Evolutionary conservation across 2,797 vertebrate species (phyloP).

Genomic region (Fringilla coelebs): DNA sequence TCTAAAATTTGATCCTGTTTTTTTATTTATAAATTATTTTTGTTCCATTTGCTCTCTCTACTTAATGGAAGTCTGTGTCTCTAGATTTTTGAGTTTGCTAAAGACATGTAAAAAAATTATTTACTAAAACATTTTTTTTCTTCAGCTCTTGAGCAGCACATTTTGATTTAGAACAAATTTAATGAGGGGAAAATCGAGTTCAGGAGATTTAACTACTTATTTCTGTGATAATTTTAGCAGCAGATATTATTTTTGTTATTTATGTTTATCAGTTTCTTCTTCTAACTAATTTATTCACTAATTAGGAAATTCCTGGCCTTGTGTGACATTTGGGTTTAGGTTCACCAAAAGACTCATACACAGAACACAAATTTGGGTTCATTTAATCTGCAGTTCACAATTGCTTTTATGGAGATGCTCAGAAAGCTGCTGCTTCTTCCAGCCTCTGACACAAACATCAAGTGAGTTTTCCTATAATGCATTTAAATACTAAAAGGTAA

Average conservation of each 20-base stretch:
- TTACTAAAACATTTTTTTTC: not conserved
- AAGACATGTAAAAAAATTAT: not conserved
- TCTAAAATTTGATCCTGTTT: not conserved
- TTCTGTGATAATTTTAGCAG: not conserved
- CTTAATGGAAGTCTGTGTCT: not conserved
- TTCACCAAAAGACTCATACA: not conserved
- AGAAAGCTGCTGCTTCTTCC: not conserved
- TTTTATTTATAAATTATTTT: not conserved
- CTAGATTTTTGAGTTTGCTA: not conserved
- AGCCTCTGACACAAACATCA: not conserved
- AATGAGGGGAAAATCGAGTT: not conserved
- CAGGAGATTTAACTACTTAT: not conserved
- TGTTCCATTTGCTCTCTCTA: not conserved
- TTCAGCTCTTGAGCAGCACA: not conserved
- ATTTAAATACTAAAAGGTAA: not conserved
- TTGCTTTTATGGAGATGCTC: not conserved
- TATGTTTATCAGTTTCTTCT: not conserved
- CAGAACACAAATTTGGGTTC: not conserved
- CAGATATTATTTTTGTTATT: not conserved
- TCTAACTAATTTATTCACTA: not conserved
- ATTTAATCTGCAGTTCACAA: not conserved
- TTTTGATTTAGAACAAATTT: not conserved
- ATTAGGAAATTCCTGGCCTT: not conserved
- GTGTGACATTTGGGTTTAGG: not conserved
- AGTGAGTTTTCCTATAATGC: not conserved